Conservation (phyloP, 2,797 vertebrate genomes). For the Sebastes matsubarae region DNA sequence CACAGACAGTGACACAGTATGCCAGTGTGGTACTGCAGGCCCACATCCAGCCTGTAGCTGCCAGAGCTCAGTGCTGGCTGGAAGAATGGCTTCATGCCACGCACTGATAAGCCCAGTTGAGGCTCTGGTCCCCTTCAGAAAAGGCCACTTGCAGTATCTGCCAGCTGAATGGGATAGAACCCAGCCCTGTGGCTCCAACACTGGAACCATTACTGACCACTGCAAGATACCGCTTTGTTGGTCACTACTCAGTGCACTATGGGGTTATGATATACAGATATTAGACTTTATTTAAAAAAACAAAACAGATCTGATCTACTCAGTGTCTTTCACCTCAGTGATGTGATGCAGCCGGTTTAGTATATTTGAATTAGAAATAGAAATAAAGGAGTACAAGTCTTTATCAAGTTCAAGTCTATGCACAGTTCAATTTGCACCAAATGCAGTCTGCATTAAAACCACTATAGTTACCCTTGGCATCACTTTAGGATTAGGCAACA, state of each 20-base stretch:
- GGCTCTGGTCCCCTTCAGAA: slow-evolving; percentile 17
- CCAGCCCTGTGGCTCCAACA: neutral
- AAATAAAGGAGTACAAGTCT: neutral
- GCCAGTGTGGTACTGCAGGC: slow-evolving; percentile 25
- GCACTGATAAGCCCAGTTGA: slow-evolving; percentile 19
- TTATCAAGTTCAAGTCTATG: neutral
- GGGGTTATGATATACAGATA: neutral
- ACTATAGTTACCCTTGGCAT: too few relatives aligned
- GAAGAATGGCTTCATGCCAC: slow-evolving; percentile 31
- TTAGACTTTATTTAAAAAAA: neutral
- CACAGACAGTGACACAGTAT: slow-evolving; percentile 20
- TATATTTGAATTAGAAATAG: neutral
- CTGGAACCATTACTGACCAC: neutral
- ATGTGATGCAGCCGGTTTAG: neutral
- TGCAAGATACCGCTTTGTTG: neutral
- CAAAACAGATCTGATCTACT: neutral
- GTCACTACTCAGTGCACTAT: neutral
- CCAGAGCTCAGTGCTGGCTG: slow-evolving; percentile 27
- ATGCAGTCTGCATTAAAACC: too few relatives aligned
- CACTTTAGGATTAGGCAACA: too few relatives aligned
- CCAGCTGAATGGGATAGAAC: slow-evolving; percentile 5
- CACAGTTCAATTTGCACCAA: neutral
- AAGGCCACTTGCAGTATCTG: slow-evolving; percentile 21
- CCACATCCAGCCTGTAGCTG: slow-evolving; percentile 19
- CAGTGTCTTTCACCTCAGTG: neutral